These are phyloP conservation scores for Chaetodon trifasciatus DNA, from an alignment of 2,797 vertebrate genomes.

Conservation along the genomic window DNA sequence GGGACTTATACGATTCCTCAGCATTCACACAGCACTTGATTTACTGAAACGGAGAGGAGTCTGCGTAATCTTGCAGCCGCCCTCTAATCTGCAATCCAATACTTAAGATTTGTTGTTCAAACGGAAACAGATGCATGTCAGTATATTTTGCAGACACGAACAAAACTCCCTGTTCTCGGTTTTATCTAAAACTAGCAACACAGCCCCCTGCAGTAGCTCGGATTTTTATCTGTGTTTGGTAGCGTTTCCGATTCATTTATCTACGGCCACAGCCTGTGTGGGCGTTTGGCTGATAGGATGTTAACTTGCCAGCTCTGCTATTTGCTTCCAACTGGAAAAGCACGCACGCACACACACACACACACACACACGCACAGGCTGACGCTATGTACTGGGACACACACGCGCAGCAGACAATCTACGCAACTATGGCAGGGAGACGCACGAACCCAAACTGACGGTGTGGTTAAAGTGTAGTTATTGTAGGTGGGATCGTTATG, in stretches of 20 bases:
- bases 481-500: slow-evolving; percentile 67
- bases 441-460: slow-evolving; percentile 15
- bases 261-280: slow-evolving; percentile 60
- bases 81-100: background rate
- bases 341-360: slow-evolving; percentile 32
- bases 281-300: slow-evolving; percentile 67
- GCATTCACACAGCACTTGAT: background rate
- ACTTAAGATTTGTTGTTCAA: background rate
- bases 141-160: slow-evolving; percentile 12
- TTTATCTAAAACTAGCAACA: slow-evolving; percentile 44
- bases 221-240: slow-evolving; percentile 58
- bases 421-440: slow-evolving; percentile 15
- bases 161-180: slow-evolving; percentile 24
- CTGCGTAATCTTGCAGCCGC: background rate
- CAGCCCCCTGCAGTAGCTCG: slow-evolving; percentile 37
- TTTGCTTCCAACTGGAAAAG: slow-evolving; percentile 65
- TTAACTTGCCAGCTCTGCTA: slow-evolving; percentile 53
- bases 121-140: slow-evolving; percentile 5
- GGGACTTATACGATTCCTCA: background rate
- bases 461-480: slow-evolving; percentile 40
- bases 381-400: slow-evolving; percentile 18
- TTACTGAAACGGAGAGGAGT: background rate
- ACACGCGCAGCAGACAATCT: slow-evolving; percentile 26
- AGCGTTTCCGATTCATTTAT: slow-evolving; percentile 63
- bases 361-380: slow-evolving; percentile 26